Evolutionary conservation across 2,888 invertebrate genomes (phyloP).

Genomic region (Apotomis betuletana): DNA sequence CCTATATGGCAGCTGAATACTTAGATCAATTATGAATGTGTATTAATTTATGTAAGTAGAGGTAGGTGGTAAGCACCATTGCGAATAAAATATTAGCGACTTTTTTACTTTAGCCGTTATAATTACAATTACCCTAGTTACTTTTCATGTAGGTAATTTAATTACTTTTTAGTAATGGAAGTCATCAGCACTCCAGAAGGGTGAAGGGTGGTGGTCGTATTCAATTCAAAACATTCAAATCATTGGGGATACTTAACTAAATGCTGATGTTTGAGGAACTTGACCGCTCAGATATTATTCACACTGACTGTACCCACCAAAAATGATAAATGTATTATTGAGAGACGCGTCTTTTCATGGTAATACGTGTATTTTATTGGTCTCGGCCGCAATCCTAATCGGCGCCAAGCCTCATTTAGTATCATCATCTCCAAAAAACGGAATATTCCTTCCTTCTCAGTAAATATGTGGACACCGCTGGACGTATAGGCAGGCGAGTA

Average conservation of each 20-base stretch:
- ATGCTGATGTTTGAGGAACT: neutral
- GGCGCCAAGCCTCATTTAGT: conserved; percentile 27
- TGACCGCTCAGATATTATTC: neutral
- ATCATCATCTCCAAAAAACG: conserved; percentile 36
- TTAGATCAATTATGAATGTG: conserved; percentile 1
- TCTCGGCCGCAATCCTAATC: conserved; percentile 29
- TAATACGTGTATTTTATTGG: conserved; percentile 28
- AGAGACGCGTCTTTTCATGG: neutral
- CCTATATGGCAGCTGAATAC: conserved; percentile 24
- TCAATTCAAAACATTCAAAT: too few relatives aligned
- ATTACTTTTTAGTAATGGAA: too few relatives aligned
- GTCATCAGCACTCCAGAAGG: too few relatives aligned
- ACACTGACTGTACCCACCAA: neutral
- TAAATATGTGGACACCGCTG: conserved; percentile 35
- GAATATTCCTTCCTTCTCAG: conserved; percentile 36
- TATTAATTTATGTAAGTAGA: neutral
- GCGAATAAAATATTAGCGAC: too few relatives aligned
- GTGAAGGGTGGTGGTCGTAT: too few relatives aligned
- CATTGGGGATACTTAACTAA: too few relatives aligned
- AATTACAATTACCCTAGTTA: too few relatives aligned
- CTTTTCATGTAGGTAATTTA: too few relatives aligned
- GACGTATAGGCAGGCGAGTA: conserved; percentile 44
- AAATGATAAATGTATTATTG: neutral
- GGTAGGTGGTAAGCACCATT: too few relatives aligned
- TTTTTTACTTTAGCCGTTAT: too few relatives aligned